Percentiles rank a stretch among this genome's conserved stretches.
phyloP scores from a whole-genome alignment of 2,113 vertebrate genomes.

The Notechis scutatus region DNA sequence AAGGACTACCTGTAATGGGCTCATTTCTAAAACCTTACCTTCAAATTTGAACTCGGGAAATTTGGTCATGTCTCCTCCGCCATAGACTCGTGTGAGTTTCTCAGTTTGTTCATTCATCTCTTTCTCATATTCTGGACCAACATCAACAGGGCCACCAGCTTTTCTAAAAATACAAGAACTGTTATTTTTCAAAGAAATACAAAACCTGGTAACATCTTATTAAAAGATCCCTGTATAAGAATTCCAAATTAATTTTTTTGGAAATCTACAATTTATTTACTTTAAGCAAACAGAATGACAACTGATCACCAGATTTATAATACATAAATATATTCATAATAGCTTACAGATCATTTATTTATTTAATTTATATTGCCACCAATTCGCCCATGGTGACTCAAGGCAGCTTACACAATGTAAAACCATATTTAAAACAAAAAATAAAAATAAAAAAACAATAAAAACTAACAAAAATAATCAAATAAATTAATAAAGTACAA shows the following conservation, averaged over 20 bases:
- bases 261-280: background rate
- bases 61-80: constrained; percentile 83
- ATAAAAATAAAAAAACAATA: no score
- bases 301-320: background rate
- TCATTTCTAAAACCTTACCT: constrained; percentile 67
- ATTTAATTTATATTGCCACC: no score
- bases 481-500: no score
- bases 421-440: no score
- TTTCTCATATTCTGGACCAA: constrained; percentile 81
- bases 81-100: constrained; percentile 86
- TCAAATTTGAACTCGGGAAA: constrained; percentile 90
- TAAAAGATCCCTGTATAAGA: background rate
- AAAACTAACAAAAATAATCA: no score
- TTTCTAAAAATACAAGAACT: constrained; percentile 61
- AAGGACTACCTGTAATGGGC: background rate
- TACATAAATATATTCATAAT: background rate
- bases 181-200: background rate
- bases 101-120: constrained; percentile 77
- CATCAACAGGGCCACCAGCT: constrained; percentile 82
- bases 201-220: background rate
- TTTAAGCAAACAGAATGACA: background rate
- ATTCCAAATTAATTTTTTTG: background rate
- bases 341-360: background rate
- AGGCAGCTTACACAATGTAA: no score
- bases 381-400: no score